phyloP scores from a whole-genome alignment of 2,797 vertebrate species.

The Odontamblyopus rebecca region DNA sequence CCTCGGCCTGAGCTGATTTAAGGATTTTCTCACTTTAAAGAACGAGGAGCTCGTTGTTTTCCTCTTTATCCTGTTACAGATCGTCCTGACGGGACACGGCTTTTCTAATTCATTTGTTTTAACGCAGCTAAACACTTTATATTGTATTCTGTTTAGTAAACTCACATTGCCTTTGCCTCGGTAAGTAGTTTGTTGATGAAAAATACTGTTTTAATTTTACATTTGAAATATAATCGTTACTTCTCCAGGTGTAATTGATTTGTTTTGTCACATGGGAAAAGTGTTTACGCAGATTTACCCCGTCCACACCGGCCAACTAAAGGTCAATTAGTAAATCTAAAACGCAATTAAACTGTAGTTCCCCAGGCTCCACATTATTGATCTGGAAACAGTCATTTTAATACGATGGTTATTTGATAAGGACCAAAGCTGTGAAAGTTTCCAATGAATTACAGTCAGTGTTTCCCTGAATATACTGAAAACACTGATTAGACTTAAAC shows the following conservation, averaged over 20 bases:
- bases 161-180: background rate
- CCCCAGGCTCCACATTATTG: background rate
- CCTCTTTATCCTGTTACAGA: constrained; percentile 10
- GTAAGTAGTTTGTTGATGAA: background rate
- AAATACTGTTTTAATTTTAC: background rate
- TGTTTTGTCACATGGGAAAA: background rate
- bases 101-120: constrained; percentile 10
- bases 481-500: too few relatives aligned
- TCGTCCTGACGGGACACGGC: background rate
- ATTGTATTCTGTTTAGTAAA: background rate
- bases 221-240: background rate
- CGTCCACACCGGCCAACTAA: background rate
- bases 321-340: background rate
- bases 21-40: constrained; percentile 13
- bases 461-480: too few relatives aligned
- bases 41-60: constrained; percentile 12
- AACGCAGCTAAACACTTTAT: background rate
- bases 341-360: background rate
- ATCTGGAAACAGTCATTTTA: background rate
- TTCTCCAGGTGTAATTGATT: background rate
- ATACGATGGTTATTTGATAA: background rate
- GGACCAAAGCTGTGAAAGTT: background rate
- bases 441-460: background rate
- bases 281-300: background rate
- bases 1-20: constrained; percentile 6